Evolutionary conservation across 2,797 vertebrate genomes (phyloP).

Genomic region (Geotrypetes seraphini): DNA sequence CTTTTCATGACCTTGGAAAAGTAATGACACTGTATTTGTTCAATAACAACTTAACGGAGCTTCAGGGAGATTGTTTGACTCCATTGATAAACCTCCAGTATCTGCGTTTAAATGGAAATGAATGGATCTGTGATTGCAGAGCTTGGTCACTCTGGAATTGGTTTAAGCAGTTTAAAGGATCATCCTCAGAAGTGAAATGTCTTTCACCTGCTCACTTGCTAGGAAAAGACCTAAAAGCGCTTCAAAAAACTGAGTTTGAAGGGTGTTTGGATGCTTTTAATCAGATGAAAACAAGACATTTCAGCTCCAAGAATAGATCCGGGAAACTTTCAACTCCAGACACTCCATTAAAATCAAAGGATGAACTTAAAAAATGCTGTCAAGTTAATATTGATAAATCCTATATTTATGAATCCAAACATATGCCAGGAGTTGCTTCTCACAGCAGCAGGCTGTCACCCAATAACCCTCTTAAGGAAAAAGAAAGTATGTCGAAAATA

Average conservation of each 20-base stretch:
- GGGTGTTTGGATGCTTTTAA: slow-evolving; percentile 69
- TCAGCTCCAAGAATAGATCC: slow-evolving; percentile 62
- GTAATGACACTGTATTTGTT: slow-evolving; percentile 90
- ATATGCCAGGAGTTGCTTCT: slow-evolving; percentile 58
- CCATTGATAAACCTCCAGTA: slow-evolving; percentile 83
- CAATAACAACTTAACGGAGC: slow-evolving; percentile 86
- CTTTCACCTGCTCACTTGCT: slow-evolving; percentile 66
- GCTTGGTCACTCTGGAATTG: slow-evolving; percentile 90
- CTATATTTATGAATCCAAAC: slow-evolving; percentile 79
- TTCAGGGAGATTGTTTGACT: slow-evolving; percentile 80
- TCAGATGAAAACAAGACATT: slow-evolving; percentile 67
- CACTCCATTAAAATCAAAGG: slow-evolving; percentile 46
- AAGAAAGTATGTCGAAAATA: slow-evolving; percentile 86
- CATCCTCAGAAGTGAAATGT: slow-evolving; percentile 88
- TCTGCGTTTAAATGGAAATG: slow-evolving; percentile 88
- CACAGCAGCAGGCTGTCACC: slow-evolving; percentile 71
- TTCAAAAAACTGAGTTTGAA: slow-evolving; percentile 74
- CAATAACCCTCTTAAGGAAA: slow-evolving; percentile 81
- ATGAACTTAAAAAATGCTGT: slow-evolving; percentile 75
- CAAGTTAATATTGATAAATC: slow-evolving; percentile 82
- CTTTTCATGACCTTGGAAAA: slow-evolving; percentile 83
- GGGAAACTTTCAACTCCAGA: slow-evolving; percentile 65
- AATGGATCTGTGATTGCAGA: slow-evolving; percentile 95
- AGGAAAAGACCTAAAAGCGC: slow-evolving; percentile 78
- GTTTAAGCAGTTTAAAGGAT: slow-evolving; percentile 93